These are phyloP conservation scores for Esox lucius DNA, from an alignment of 2,797 vertebrate species.

Conservation along the genomic window DNA sequence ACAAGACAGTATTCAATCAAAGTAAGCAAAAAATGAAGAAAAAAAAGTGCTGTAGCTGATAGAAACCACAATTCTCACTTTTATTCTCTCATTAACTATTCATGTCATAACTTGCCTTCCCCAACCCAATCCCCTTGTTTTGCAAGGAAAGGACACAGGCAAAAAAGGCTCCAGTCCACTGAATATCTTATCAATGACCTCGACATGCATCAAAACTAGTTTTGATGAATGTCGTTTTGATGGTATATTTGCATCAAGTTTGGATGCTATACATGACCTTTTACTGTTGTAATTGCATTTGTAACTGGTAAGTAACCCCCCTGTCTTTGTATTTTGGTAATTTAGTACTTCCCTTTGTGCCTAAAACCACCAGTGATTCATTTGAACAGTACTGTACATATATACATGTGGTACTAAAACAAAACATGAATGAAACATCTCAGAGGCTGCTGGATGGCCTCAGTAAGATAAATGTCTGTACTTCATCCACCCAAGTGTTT, in stretches of 20 bases:
- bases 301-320: too few species aligned
- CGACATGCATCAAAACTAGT: conserved; percentile 10
- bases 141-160: conserved; percentile 18
- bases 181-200: conserved; percentile 44
- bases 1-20: conserved; percentile 76
- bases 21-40: conserved; percentile 69
- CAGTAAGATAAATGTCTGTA: not conserved
- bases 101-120: conserved; percentile 52
- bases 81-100: conserved; percentile 69
- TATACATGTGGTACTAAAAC: too few species aligned
- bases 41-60: conserved; percentile 56
- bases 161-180: conserved; percentile 29
- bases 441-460: conserved; percentile 29
- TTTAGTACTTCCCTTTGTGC: too few species aligned
- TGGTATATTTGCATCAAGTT: too few species aligned
- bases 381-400: too few species aligned
- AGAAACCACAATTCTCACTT: conserved; percentile 52
- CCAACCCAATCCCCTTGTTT: conserved; percentile 37
- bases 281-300: too few species aligned
- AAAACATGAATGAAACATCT: conserved; percentile 30
- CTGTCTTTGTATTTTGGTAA: too few species aligned
- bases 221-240: too few species aligned
- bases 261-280: too few species aligned
- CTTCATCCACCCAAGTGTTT: conserved; percentile 32
- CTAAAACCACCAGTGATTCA: too few species aligned